phyloP scores from a whole-genome alignment of 2,797 vertebrate genomes.

The Pteronotus mesoamericanus region DNA sequence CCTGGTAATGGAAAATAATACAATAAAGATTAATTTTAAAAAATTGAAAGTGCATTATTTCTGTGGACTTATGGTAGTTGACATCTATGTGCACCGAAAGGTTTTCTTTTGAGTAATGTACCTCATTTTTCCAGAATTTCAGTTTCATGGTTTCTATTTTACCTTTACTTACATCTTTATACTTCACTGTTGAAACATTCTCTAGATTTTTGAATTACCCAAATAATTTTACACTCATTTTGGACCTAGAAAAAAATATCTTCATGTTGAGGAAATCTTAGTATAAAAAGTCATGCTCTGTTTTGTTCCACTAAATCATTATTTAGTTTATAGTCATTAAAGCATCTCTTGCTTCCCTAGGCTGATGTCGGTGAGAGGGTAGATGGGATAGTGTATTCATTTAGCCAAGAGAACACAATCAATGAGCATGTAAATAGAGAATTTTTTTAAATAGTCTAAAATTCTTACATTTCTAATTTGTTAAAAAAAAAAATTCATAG shows the following conservation, averaged over 20 bases:
- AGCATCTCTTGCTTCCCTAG: neutral
- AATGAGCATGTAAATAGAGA: neutral
- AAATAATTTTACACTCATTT: slow-evolving; percentile 30
- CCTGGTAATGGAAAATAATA: too few relatives aligned
- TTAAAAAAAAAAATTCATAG: neutral
- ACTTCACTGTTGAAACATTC: neutral
- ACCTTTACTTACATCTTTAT: neutral
- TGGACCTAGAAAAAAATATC: neutral
- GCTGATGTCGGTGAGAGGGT: neutral
- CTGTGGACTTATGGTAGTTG: neutral
- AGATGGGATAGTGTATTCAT: neutral
- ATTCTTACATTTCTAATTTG: neutral
- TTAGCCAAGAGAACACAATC: neutral
- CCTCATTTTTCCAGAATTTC: neutral
- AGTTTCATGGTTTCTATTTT: neutral
- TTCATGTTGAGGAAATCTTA: neutral
- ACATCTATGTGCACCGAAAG: neutral
- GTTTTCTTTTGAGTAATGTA: slow-evolving; percentile 8
- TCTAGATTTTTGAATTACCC: neutral
- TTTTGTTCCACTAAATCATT: neutral
- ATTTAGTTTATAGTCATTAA: slow-evolving; percentile 1
- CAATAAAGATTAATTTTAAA: too few relatives aligned
- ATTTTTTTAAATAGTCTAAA: neutral
- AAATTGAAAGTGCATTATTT: neutral
- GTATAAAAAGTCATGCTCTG: neutral